phyloP scores from a whole-genome alignment of 2,113 vertebrate genomes.

The Hymenochirus boettgeri region DNA sequence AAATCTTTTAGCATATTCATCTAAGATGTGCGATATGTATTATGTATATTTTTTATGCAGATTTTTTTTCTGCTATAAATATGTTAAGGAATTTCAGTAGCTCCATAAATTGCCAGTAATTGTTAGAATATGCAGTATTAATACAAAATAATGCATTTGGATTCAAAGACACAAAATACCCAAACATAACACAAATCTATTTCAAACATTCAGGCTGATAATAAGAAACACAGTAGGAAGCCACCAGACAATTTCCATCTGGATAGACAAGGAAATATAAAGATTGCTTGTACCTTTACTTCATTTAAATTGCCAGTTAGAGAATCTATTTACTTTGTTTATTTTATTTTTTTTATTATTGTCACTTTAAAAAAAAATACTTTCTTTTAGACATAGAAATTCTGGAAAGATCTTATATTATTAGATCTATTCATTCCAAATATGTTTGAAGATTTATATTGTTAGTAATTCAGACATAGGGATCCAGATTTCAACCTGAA shows the following conservation, averaged over 20 bases:
- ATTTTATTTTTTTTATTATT: conserved; percentile 20
- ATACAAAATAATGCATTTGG: conserved; percentile 25
- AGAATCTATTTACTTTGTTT: conserved; percentile 11
- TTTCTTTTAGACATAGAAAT: too few relatives aligned
- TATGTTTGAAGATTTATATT: too few relatives aligned
- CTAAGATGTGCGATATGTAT: conserved; percentile 11
- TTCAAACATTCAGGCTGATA: conserved; percentile 37
- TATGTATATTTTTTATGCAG: conserved; percentile 4
- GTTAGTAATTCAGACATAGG: too few relatives aligned
- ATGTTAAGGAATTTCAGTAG: conserved; percentile 17
- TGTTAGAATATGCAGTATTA: conserved; percentile 19
- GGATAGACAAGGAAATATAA: conserved; percentile 16
- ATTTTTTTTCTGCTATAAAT: conserved; percentile 8
- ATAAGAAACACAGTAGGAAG: conserved; percentile 38
- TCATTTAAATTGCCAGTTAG: conserved; percentile 25
- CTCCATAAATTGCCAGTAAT: conserved; percentile 32
- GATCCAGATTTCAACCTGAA: too few relatives aligned
- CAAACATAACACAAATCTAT: conserved; percentile 34
- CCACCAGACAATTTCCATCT: conserved; percentile 30
- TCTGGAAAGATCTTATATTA: too few relatives aligned
- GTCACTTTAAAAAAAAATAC: too few relatives aligned
- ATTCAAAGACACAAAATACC: conserved; percentile 3
- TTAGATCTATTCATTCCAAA: too few relatives aligned
- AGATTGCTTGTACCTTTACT: conserved; percentile 29
- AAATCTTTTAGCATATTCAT: conserved; percentile 28